Percentiles rank a stretch among this genome's conserved stretches.
These are phyloP conservation scores for Hylomyscus alleni DNA, from an alignment of 2,797 vertebrate species.

Conservation along the genomic window DNA sequence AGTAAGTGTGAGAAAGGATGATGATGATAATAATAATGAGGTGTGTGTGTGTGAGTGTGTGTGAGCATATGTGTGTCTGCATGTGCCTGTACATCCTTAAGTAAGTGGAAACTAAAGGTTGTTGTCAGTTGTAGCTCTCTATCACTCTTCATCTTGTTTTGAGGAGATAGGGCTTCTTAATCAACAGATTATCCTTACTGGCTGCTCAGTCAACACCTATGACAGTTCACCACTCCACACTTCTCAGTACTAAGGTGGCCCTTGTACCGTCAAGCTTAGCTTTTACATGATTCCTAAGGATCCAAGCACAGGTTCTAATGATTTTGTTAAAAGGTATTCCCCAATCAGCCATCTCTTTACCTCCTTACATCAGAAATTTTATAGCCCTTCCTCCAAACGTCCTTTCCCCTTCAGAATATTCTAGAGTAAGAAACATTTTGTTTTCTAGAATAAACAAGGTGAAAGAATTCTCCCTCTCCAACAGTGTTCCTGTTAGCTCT, in stretches of 20 bases:
- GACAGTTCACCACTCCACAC: too few species aligned
- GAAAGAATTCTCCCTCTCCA: not conserved
- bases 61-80: not conserved
- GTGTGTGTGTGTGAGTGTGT: too few species aligned
- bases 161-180: not conserved
- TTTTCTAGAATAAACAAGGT: not conserved
- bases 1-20: not conserved
- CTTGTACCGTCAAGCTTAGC: not conserved
- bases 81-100: fast-evolving
- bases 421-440: not conserved
- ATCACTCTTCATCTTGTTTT: not conserved
- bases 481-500: not conserved
- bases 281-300: not conserved
- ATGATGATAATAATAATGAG: not conserved
- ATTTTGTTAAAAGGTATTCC: not conserved
- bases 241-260: not conserved
- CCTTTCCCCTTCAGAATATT: not conserved
- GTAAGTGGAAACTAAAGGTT: not conserved
- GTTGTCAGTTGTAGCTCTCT: not conserved
- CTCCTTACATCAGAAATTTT: not conserved
- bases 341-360: not conserved
- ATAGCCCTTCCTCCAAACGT: not conserved
- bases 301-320: not conserved
- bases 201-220: not conserved
- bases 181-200: not conserved